Evolutionary conservation across 2,797 vertebrate genomes (phyloP), one percentile per base, ranked within the genome.

Genomic region (Vipera latastei): DNA sequence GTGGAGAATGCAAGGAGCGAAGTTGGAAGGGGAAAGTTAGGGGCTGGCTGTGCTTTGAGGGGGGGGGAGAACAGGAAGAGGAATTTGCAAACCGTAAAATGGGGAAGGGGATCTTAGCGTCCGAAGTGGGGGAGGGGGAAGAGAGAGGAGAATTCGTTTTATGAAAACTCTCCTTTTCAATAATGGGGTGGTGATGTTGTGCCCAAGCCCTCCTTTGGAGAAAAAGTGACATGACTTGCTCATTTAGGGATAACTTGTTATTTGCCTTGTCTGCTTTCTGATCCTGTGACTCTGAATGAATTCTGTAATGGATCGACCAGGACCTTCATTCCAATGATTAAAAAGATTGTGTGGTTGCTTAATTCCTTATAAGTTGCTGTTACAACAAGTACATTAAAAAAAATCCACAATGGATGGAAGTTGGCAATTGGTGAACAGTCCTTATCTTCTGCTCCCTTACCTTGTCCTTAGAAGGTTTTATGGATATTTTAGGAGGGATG

Each of bases 11-110:
- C 73, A 57, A 57, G 2, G 11, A 3, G n/a, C 65, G 63, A 12
- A 38, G 26, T 56, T 13, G 25, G 87, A 53, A 57, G 38, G n/a
- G 63, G 63, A 93, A 90, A 90, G 86, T 93, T 93, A 69, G 83
- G 25, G 53, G 38, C 48, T 53, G 44, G 89, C 57, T 91, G 51
- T 88, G 59, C 11, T 48, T n/a, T 38, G 38, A 0, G 38, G 2
- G 38, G 51, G 26, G 18, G 38, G 87, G 87, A 89, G 91, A 59
- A 56, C 22, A 55, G 18, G 83, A 87, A 93, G 83, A 38, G 13
- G 26, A 44, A 38, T 90, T 86, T 69, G n/a, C 59, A n/a, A 2
- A 8, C 60, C 6, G 16, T 57, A 90, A 11, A 28, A 8, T 53
- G 60, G 53, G 53, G 2, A 2, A 86, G 8, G 28, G 89, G 4